Percentiles rank a stretch among this genome's conserved stretches.
Evolutionary conservation across 2,113 vertebrate species (phyloP).

Genomic region (Ranitomeya imitator): DNA sequence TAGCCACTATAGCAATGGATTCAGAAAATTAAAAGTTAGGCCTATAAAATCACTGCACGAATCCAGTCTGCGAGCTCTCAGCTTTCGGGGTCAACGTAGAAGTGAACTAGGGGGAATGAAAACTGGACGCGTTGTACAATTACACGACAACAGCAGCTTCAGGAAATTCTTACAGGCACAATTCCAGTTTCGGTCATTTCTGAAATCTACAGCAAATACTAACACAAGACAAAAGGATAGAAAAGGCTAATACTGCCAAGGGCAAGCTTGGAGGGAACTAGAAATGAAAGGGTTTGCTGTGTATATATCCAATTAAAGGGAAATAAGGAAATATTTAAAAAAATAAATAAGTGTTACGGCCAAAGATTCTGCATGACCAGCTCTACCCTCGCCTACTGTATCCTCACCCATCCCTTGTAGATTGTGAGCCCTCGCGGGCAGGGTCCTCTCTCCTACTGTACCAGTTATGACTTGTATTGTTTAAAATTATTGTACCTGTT

Average conservation of each 20-base stretch:
- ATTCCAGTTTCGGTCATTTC: neutral
- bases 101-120: neutral
- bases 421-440: too few relatives aligned
- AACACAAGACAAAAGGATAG: neutral
- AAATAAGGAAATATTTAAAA: neutral
- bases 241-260: neutral
- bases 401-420: too few relatives aligned
- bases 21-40: too few relatives aligned
- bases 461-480: too few relatives aligned
- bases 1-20: too few relatives aligned
- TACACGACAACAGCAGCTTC: neutral
- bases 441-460: too few relatives aligned
- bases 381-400: too few relatives aligned
- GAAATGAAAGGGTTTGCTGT: neutral
- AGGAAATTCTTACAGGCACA: neutral
- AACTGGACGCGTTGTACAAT: neutral
- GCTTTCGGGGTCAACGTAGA: neutral
- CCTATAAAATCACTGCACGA: too few relatives aligned
- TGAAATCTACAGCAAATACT: neutral
- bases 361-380: too few relatives aligned
- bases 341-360: neutral
- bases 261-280: neutral
- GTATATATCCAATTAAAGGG: neutral
- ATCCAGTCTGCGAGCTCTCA: neutral
- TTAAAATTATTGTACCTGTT: too few relatives aligned